Conservation (phyloP, 2,113 vertebrate genomes). For the Indicator maculatus region DNA sequence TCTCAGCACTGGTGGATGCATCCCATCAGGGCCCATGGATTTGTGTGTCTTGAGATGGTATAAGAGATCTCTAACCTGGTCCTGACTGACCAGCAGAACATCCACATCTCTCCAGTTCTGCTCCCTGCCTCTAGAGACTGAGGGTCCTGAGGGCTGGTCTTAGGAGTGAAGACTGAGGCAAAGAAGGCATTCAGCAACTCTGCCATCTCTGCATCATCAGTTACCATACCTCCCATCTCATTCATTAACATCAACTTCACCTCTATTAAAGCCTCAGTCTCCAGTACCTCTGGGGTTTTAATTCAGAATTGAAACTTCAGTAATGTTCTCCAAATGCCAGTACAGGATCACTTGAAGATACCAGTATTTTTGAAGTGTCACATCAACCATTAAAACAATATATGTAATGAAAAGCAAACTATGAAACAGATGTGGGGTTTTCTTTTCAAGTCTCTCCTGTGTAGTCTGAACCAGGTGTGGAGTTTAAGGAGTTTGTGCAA, state of each 20-base stretch:
- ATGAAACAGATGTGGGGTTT: neutral
- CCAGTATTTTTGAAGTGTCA: neutral
- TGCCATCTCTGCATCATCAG: too few species aligned
- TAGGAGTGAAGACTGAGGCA: too few species aligned
- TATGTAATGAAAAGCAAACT: neutral
- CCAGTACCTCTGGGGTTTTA: neutral
- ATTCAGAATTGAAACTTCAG: neutral
- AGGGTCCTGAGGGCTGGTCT: too few species aligned
- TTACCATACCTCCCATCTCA: too few species aligned
- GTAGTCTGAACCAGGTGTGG: neutral
- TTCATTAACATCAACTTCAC: neutral
- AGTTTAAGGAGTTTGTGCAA: neutral
- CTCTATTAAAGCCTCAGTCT: neutral
- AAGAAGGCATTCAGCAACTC: too few species aligned
- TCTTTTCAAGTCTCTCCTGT: neutral
- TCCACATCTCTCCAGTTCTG: too few species aligned
- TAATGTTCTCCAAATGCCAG: neutral
- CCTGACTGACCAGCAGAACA: too few species aligned
- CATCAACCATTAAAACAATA: neutral
- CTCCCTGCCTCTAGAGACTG: too few species aligned
- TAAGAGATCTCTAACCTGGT: too few species aligned
- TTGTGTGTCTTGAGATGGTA: too few species aligned
- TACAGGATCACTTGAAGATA: neutral
- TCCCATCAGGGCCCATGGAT: too few species aligned
- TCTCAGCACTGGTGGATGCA: too few species aligned